Percentiles rank a stretch among this genome's conserved stretches.
Evolutionary conservation across 2,113 vertebrate species (phyloP).

Genomic region (Climacteris rufus): DNA sequence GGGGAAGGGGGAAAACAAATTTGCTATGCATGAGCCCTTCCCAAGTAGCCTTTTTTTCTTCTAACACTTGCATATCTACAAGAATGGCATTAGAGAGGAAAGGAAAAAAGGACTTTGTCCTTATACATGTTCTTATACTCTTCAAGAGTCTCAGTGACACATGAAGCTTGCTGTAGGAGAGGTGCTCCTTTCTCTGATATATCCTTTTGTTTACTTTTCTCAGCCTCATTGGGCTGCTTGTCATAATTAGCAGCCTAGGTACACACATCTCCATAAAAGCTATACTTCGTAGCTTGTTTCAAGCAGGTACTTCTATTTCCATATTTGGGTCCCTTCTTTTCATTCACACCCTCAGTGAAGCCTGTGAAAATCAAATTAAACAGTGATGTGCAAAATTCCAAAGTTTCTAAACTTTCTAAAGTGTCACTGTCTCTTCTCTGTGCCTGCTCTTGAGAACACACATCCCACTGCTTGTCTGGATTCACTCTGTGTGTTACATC

Average conservation of each 20-base stretch:
- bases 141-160: neutral
- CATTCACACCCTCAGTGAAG: neutral
- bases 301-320: neutral
- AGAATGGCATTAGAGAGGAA: neutral
- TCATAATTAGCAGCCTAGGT: neutral
- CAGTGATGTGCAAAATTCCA: neutral
- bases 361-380: neutral
- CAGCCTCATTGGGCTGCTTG: neutral
- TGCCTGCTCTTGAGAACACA: neutral
- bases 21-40: constrained; percentile 50
- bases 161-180: neutral
- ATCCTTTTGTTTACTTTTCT: constrained; percentile 19
- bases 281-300: neutral
- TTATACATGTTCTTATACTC: neutral
- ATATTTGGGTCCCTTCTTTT: neutral
- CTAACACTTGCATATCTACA: neutral
- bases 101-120: neutral
- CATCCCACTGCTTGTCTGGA: neutral
- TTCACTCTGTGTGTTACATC: neutral
- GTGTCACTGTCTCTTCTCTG: neutral
- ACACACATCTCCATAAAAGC: neutral
- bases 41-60: constrained; percentile 35
- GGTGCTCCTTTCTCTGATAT: neutral
- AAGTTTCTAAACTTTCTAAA: neutral
- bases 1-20: constrained; percentile 55